These are phyloP conservation scores for Syngnathoides biaculeatus DNA, from an alignment of 2,113 vertebrate genomes.

Conservation along the genomic window DNA sequence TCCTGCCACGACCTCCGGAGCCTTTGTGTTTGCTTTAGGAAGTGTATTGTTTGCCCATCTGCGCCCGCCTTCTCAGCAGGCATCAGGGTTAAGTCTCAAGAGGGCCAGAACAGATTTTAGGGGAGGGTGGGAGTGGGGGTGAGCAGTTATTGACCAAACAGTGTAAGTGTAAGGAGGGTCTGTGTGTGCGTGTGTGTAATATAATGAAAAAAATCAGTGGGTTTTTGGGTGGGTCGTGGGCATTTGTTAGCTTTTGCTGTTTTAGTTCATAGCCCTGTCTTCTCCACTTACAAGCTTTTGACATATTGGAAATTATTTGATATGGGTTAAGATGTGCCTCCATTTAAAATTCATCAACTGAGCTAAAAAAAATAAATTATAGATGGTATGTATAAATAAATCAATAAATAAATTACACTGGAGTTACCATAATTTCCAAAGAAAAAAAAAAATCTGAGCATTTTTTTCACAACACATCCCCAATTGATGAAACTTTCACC, in stretches of 20 bases:
- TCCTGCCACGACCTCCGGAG: constrained; percentile 8
- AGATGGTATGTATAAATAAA: background rate
- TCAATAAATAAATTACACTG: too few species aligned
- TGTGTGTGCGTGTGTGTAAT: constrained; percentile 12
- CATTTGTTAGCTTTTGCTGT: constrained; percentile 16
- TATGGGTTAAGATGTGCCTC: background rate
- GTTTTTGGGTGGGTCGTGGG: constrained; percentile 13
- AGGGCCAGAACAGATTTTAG: constrained; percentile 56
- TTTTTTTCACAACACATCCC: too few species aligned
- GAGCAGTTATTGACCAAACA: constrained; percentile 16
- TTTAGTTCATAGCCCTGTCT: background rate
- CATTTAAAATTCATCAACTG: background rate
- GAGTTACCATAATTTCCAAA: too few species aligned
- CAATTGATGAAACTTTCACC: too few species aligned
- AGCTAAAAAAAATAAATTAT: background rate
- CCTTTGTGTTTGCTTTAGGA: constrained; percentile 43
- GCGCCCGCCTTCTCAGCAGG: constrained; percentile 37
- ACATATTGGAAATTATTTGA: background rate
- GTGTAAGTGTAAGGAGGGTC: constrained; percentile 18
- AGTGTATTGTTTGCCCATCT: constrained; percentile 63
- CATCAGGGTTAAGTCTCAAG: constrained; percentile 44
- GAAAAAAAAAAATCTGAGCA: too few species aligned
- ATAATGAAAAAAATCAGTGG: background rate
- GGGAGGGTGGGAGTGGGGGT: background rate
- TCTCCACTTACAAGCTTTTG: constrained; percentile 1